Evolutionary conservation across 2,888 invertebrate genomes (phyloP), one percentile per base, ranked within the genome.

Genomic region (Mimachlamys varia): DNA sequence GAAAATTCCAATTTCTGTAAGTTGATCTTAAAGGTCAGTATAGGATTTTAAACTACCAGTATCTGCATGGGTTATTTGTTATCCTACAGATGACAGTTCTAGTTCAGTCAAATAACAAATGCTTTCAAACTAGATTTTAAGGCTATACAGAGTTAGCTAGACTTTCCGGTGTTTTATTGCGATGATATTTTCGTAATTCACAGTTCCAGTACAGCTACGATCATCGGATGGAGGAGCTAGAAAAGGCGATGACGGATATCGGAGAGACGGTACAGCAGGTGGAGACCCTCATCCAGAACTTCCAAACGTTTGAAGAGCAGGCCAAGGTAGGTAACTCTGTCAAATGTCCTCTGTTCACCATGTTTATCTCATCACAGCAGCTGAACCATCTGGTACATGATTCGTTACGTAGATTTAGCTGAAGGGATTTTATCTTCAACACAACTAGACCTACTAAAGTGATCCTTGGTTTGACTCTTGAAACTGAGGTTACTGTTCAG

Each of bases 231-330:
- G 95, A 96, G 88, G 95, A 95, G 94, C 93, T 97, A 93, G 96
- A 97, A 91, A 95, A 95, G 87, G 92, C 92, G 88, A 98, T 98
- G 98, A 98, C 98, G 1, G 99, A 99, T 97, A 98, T 98, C 91
- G 99, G 99, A 10, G 99, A 99, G 96, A 98, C 98, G n/a, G 98
- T 98, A 62, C 97, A 97, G 89, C 97, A 98, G 94, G 98, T 98
- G 10, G 98, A 98, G 94, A 97, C 97, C 90, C 97, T 99, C 38
- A 97, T 98, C 90, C 97, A 97, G 95, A 98, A 99, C 95, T 98
- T 98, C 10, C 97, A 97, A 92, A 97, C 98, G 90, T 98, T 98
- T 97, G 98, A 98, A 96, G 98, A 98, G 87, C 93, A 95, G 76
- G 96, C 97, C 15, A 95, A 96, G 97, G 97, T 97, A 97, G 95